Evolutionary conservation across 2,888 invertebrate species (phyloP), one percentile per base, ranked within the genome.

Genomic region (Troglohyphantes excavatus): DNA sequence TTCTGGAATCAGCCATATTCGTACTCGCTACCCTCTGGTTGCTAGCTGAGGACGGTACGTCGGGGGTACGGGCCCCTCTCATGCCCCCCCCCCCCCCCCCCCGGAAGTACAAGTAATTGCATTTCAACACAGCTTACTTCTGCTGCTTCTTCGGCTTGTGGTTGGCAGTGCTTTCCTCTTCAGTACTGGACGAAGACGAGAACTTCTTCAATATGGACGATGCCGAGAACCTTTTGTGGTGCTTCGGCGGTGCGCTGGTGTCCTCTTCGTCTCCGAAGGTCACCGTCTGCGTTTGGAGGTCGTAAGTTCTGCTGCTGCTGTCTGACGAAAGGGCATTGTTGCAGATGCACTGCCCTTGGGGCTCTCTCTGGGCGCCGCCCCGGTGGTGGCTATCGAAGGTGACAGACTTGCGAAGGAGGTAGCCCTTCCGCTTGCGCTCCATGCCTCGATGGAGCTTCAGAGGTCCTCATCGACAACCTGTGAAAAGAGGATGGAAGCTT

Each of bases 211-310:
- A 21, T 7, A 82, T 9, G 17, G 82, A 19, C 21, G 70, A 61
- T 17, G 19, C 29, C 0, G 82, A 72, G 29, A 72, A 72, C 1
- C 21, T 39, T 13, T 70, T 70, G 13, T 70, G 53, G n/a, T 79
- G n/a, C 39, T 63, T 78, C 11, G 65, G 65, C 63, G 39, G 72
- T 2, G 5, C 29, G 26, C 3, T 59, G 46, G 2, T 2, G 19
- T 59, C 46, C n/a, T 73, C 73, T 43, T 89, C 88, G 26, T 81
- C 88, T 6, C 67, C 88, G 29, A 89, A 89, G 21, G 82, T 89
- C 68, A 89, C 75, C 2, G 88, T 89, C 46, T 89, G 88, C 11
- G 88, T 89, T 53, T 89, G 88, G 6, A 89, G 76, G 21, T 89
- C 88, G 27, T 89, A 89, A 43, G 82, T 43, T 46, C 76, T 76